Evolutionary conservation across 2,888 invertebrate species (phyloP).

Genomic region (Lasioglossum pauxillum): DNA sequence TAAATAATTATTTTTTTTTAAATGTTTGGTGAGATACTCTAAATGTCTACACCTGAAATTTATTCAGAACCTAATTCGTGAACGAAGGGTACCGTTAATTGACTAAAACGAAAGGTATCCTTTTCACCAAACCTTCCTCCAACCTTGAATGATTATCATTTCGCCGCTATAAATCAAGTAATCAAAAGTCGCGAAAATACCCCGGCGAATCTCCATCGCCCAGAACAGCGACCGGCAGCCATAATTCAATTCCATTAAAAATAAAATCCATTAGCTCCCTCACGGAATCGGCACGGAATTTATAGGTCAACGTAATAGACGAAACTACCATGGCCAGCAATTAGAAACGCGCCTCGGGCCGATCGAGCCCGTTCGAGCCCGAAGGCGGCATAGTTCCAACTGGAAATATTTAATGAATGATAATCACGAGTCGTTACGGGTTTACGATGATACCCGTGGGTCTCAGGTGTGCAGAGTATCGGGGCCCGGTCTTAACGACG

Average conservation of each 20-base stretch:
- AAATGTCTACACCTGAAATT: no score
- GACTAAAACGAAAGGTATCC: not conserved
- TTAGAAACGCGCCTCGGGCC: constrained; percentile 16
- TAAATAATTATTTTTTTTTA: no score
- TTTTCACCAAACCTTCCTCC: not conserved
- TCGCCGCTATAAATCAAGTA: not conserved
- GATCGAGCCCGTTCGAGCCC: not conserved
- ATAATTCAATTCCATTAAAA: not conserved
- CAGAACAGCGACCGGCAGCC: not conserved
- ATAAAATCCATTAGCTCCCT: not conserved
- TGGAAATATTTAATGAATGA: constrained; percentile 12
- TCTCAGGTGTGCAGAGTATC: not conserved
- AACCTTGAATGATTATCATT: not conserved
- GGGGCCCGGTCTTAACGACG: constrained; percentile 23
- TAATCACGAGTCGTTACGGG: constrained; percentile 48
- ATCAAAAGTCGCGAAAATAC: not conserved
- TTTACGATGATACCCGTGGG: constrained; percentile 19
- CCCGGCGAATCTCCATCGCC: not conserved
- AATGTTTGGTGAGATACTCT: no score
- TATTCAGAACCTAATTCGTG: not conserved
- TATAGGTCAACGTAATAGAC: not conserved
- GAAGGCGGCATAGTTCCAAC: not conserved
- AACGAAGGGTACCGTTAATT: not conserved
- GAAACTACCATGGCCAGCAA: constrained; percentile 9
- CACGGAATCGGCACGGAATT: not conserved